Percentiles rank a stretch among this genome's conserved stretches.
These are phyloP conservation scores for Troglohyphantes excavatus DNA, from an alignment of 2,888 invertebrate genomes.

Conservation along the genomic window DNA sequence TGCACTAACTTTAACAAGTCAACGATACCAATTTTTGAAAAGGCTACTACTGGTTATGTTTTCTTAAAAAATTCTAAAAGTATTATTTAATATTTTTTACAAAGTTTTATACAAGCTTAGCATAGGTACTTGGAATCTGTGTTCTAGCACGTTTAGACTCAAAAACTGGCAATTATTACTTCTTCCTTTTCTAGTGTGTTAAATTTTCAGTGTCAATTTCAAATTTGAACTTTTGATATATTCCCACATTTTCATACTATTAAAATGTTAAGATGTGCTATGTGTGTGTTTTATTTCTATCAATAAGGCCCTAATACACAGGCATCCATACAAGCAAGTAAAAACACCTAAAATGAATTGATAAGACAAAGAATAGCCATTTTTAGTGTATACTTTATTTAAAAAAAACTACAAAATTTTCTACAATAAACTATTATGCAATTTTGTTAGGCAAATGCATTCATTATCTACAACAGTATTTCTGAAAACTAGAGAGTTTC, in stretches of 20 bases:
- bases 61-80: too few species aligned
- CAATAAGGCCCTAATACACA: too few species aligned
- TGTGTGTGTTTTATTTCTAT: background rate
- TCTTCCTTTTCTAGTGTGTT: background rate
- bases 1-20: too few species aligned
- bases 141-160: too few species aligned
- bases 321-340: background rate
- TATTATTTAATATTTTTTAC: too few species aligned
- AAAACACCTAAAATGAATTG: too few species aligned
- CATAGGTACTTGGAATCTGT: too few species aligned
- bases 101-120: too few species aligned
- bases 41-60: too few species aligned
- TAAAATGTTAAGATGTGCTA: slow-evolving; percentile 33
- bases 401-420: slow-evolving; percentile 77
- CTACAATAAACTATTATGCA: slow-evolving; percentile 77
- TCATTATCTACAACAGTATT: slow-evolving; percentile 76
- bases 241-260: slow-evolving; percentile 49
- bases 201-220: slow-evolving; percentile 14
- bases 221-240: slow-evolving; percentile 56
- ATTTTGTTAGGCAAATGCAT: slow-evolving; percentile 78
- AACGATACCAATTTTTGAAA: too few species aligned
- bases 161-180: background rate
- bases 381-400: slow-evolving; percentile 69
- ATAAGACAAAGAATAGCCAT: slow-evolving; percentile 6
- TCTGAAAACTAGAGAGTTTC: slow-evolving; percentile 62